These are phyloP conservation scores for Solenopsis invicta DNA, from an alignment of 1,140 invertebrate species.

Conservation along the genomic window DNA sequence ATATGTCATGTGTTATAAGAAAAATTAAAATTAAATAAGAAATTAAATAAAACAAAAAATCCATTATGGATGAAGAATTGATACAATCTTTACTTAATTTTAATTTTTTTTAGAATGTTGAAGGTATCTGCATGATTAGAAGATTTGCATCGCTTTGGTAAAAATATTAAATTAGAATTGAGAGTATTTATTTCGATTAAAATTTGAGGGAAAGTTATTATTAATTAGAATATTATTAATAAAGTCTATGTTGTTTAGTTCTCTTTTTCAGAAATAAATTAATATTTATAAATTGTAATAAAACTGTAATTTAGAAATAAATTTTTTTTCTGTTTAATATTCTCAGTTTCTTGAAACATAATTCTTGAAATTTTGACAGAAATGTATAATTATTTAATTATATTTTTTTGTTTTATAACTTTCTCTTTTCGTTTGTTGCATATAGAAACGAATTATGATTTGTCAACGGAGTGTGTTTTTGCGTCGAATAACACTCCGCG, in stretches of 20 bases:
- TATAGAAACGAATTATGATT: background rate
- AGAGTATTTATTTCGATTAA: background rate
- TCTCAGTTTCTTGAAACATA: background rate
- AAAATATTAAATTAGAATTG: background rate
- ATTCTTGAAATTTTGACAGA: background rate
- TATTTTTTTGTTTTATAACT: background rate
- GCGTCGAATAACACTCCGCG: constrained; percentile 14
- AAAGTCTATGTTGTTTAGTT: background rate
- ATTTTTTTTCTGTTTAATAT: background rate
- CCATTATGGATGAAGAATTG: background rate
- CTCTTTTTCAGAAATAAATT: too few species aligned
- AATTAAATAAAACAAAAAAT: constrained; percentile 10
- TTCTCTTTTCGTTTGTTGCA: background rate
- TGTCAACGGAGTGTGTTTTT: constrained; percentile 22
- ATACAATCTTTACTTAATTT: background rate
- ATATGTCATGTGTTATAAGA: background rate
- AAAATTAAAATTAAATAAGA: background rate
- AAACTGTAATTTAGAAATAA: background rate
- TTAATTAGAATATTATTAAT: constrained; percentile 1
- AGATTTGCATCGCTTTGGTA: background rate
- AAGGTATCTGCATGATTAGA: too few species aligned
- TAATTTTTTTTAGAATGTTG: too few species aligned
- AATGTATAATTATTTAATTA: background rate
- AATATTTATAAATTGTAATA: background rate
- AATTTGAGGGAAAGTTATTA: background rate